Evolutionary conservation across 2,797 vertebrate species (phyloP), one percentile per base, ranked within the genome.

Genomic region (Brotula barbata): DNA sequence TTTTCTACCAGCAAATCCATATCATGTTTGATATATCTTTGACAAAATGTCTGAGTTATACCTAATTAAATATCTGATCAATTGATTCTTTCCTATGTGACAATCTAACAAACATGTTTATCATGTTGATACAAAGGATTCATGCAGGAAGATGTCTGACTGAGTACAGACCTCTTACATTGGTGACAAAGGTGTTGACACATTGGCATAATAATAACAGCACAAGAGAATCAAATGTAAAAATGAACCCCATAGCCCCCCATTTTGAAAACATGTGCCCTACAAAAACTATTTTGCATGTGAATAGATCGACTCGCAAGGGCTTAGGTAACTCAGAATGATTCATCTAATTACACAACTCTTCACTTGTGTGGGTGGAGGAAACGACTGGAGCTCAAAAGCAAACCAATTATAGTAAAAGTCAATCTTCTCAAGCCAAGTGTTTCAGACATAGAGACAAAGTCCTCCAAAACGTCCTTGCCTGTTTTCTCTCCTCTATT

Each of bases 331-430:
- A 71, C 43, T 14, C 11, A 34, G 48, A 48, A 61, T 51, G 63
- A 75, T 67, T 49, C 14, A 56, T 68, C 49, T 58, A 21, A 48
- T 56, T 64, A 23, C 64, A 71, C 31, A 20, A 39, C 33, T 56
- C 53, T 42, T 44, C 37, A 20, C 53, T 42, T 31, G 22, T 31
- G 28, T 54, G 37, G 10, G 34, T 13, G 25, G 2, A 40, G 9
- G 13, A 37, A 23, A 47, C 52, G 25, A 22, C 40, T 22, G 40
- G 23, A 52, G 8, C 49, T 58, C 47, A 60, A 51, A 52, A 66
- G 68, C 68, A 73, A 54, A 42, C 36, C 23, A 33, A 54, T 60
- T 71, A 52, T 14, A 36, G 13, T 31, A 58, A 41, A 61, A 57
- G 14, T 6, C 1, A 15, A 14, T 75, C 12, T 64, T 57, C 20